These are phyloP conservation scores for Morone chrysops DNA, from an alignment of 2,113 vertebrate genomes.

Conservation along the genomic window DNA sequence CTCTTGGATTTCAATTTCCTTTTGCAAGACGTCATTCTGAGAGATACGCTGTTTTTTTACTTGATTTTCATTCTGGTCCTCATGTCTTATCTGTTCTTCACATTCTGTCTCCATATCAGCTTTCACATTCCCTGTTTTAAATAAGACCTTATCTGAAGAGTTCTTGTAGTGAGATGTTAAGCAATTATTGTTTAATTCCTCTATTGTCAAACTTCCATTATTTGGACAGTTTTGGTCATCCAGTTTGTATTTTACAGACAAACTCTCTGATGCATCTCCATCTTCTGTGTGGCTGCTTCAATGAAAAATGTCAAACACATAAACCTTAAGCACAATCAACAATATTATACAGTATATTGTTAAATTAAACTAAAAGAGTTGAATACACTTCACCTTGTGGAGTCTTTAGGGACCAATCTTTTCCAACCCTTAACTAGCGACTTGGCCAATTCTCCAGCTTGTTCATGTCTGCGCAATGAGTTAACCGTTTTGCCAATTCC, in stretches of 20 bases:
- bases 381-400: slow-evolving; percentile 74
- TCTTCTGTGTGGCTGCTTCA: slow-evolving; percentile 52
- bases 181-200: slow-evolving; percentile 58
- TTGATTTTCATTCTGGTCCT: background rate
- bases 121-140: slow-evolving; percentile 25
- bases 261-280: slow-evolving; percentile 11
- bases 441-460: slow-evolving; percentile 86
- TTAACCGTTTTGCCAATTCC: slow-evolving; percentile 88
- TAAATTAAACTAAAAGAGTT: background rate
- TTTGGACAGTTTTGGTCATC: slow-evolving; percentile 15
- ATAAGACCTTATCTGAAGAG: slow-evolving; percentile 27
- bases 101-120: slow-evolving; percentile 10
- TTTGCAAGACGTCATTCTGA: slow-evolving; percentile 28
- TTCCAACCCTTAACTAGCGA: slow-evolving; percentile 85
- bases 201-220: slow-evolving; percentile 7
- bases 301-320: background rate
- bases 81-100: slow-evolving; percentile 28
- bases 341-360: background rate
- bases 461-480: slow-evolving; percentile 84
- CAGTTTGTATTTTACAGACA: slow-evolving; percentile 42
- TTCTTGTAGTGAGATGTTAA: slow-evolving; percentile 38
- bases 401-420: slow-evolving; percentile 81
- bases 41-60: background rate
- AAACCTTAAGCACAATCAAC: background rate
- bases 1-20: slow-evolving; percentile 33